These are phyloP conservation scores for Hylaea fasciaria DNA, from an alignment of 2,888 invertebrate genomes.

Conservation along the genomic window DNA sequence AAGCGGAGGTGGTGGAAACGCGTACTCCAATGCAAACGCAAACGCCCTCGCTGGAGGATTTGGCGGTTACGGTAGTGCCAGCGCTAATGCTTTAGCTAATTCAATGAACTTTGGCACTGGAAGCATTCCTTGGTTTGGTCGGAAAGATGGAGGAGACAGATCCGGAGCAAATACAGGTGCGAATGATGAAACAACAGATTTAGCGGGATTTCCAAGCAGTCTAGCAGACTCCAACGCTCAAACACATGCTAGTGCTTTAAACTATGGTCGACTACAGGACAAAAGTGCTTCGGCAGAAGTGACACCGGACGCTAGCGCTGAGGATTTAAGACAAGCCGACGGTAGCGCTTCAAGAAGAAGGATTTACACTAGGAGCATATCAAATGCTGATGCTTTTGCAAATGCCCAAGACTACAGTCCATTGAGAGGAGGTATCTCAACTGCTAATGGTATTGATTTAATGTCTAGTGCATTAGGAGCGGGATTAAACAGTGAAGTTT, in stretches of 20 bases:
- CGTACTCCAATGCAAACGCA: slow-evolving; percentile 18
- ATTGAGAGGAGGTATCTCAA: background rate
- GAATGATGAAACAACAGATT: background rate
- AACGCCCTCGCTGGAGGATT: slow-evolving; percentile 21
- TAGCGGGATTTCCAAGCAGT: background rate
- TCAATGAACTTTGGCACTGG: background rate
- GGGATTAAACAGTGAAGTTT: background rate
- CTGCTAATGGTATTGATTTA: slow-evolving; percentile 1
- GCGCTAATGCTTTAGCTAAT: slow-evolving; percentile 10
- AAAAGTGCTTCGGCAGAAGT: background rate
- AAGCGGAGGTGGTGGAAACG: slow-evolving; percentile 15
- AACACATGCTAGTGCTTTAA: background rate
- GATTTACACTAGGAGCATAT: background rate
- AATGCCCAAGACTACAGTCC: background rate
- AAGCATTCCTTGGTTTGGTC: slow-evolving; percentile 3
- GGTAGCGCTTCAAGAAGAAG: background rate
- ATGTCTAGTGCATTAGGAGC: background rate
- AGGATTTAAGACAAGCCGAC: background rate
- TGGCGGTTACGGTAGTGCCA: slow-evolving; percentile 23
- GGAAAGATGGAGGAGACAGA: slow-evolving; percentile 1
- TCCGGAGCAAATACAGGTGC: background rate
- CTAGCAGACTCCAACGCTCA: slow-evolving; percentile 1
- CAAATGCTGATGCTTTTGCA: background rate
- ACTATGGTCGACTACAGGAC: background rate
- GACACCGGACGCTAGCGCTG: background rate